Conservation (phyloP, 2,888 invertebrate species). For the Pyrrhosoma nymphula region DNA sequence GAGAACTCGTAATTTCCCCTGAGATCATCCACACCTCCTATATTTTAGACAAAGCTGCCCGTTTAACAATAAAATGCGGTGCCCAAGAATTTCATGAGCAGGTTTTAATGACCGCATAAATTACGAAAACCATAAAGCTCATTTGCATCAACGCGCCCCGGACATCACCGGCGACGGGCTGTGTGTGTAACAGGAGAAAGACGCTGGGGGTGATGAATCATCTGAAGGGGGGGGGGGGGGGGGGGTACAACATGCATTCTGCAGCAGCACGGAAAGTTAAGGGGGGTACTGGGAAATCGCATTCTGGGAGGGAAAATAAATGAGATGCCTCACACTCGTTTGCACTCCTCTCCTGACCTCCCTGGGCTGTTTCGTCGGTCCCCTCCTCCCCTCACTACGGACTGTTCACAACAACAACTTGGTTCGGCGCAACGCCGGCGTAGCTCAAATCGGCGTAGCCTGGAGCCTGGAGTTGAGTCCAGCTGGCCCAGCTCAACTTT, state of each 20-base stretch:
- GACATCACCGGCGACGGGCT: not conserved
- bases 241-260: not conserved
- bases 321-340: not conserved
- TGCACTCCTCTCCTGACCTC: not conserved
- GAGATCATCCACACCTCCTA: not conserved
- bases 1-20: not conserved
- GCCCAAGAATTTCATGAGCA: not conserved
- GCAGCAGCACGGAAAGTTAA: not conserved
- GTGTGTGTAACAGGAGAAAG: not conserved
- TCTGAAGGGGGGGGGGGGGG: not conserved
- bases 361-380: not conserved
- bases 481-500: no score
- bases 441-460: no score
- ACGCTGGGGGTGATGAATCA: not conserved
- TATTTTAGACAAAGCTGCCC: not conserved
- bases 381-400: no score
- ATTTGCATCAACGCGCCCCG: not conserved
- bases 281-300: not conserved
- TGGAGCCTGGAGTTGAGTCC: no score
- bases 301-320: slow-evolving; percentile 1
- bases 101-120: not conserved
- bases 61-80: not conserved
- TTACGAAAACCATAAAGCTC: not conserved
- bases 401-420: no score
- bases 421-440: no score